A percentile compares a stretch with the other conserved stretches of the same genome.
Evolutionary conservation across 2,888 invertebrate genomes (phyloP).

Genomic region (Formica aserva): DNA sequence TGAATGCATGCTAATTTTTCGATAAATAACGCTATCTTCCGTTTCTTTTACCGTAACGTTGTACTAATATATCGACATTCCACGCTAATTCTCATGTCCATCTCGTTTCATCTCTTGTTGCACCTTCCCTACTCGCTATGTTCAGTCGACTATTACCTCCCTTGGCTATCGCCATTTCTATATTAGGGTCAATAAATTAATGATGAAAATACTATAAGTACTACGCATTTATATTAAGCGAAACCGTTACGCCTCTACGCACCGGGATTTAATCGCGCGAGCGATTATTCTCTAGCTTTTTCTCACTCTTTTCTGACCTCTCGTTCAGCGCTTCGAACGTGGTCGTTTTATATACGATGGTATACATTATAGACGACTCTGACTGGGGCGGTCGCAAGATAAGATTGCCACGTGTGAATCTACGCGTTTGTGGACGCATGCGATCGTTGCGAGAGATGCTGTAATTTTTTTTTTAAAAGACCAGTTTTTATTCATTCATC

Average conservation of each 20-base stretch:
- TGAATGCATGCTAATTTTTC: constrained; percentile 69
- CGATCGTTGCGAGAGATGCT: constrained; percentile 54
- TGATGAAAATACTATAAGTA: constrained; percentile 84
- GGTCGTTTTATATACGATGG: constrained; percentile 25
- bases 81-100: constrained; percentile 62
- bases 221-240: constrained; percentile 76
- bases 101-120: constrained; percentile 23
- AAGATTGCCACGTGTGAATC: constrained; percentile 49
- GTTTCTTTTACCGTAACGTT: constrained; percentile 76
- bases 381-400: constrained; percentile 47
- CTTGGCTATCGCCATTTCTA: constrained; percentile 50
- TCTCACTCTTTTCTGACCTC: constrained; percentile 50
- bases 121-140: constrained; percentile 3
- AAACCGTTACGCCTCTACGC: constrained; percentile 60
- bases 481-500: constrained; percentile 56
- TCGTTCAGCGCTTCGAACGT: constrained; percentile 44
- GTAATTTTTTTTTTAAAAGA: constrained; percentile 37
- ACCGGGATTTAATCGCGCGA: constrained; percentile 62
- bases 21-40: constrained; percentile 79
- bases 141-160: constrained; percentile 39
- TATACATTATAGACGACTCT: constrained; percentile 24
- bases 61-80: constrained; percentile 75
- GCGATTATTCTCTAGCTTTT: constrained; percentile 43
- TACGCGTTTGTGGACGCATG: constrained; percentile 23
- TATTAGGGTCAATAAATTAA: constrained; percentile 83